These are phyloP conservation scores for Pelochelys cantorii DNA, from an alignment of 2,797 vertebrate species.

Conservation along the genomic window DNA sequence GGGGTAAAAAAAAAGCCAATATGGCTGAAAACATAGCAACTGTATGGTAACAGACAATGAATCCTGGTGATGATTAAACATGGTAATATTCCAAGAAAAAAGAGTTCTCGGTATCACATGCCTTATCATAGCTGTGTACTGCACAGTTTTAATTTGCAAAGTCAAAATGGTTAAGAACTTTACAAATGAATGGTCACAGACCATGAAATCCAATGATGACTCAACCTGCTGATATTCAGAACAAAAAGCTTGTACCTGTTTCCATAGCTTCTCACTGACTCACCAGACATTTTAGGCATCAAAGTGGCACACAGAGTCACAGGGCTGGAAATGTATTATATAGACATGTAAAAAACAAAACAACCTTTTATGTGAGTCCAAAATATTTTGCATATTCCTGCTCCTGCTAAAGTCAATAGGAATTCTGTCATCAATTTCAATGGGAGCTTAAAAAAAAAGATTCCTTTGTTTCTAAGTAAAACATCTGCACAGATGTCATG, in stretches of 20 bases:
- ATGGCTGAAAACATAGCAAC: not conserved
- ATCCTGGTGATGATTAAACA: not conserved
- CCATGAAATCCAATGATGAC: too few relatives aligned
- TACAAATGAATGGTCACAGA: too few relatives aligned
- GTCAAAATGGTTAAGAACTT: too few relatives aligned
- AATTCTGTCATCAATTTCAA: not conserved
- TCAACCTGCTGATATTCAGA: too few relatives aligned
- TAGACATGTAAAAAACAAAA: not conserved
- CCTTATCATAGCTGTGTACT: too few relatives aligned
- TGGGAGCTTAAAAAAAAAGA: not conserved
- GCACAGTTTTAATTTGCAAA: too few relatives aligned
- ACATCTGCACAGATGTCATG: fast-evolving
- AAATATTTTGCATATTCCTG: not conserved
- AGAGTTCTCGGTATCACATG: not conserved
- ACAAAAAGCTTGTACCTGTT: not conserved
- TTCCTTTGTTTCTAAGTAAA: slow-evolving; percentile 10
- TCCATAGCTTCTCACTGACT: not conserved
- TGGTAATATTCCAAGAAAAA: not conserved
- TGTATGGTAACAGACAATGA: not conserved
- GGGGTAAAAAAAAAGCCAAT: not conserved
- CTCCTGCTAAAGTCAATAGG: not conserved
- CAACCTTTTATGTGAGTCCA: not conserved
- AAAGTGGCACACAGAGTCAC: not conserved
- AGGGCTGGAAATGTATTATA: not conserved
- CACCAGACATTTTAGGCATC: not conserved